Evolutionary conservation across 1,140 invertebrate species (phyloP), one percentile per base, ranked within the genome.

Genomic region (Drosophila pseudoananassae): DNA sequence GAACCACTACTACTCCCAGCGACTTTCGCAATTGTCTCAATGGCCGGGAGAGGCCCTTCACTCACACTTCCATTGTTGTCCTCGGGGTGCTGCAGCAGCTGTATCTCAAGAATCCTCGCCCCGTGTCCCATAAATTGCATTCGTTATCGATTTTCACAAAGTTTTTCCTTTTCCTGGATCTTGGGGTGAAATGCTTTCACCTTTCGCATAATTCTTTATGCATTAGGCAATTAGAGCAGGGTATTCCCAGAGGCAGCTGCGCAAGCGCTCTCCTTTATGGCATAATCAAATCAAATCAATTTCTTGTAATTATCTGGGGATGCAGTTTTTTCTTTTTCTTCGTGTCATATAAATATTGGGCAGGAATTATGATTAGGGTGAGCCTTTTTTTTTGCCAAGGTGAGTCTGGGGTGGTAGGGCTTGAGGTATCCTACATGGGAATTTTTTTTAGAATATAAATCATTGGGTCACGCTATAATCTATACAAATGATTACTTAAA

Each of bases 101-200:
- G 59, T 60, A 52, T 56, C 56, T 64, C 29, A 3, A 65, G 46
- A 50, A 61, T 51, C 40, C 4, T 25, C 1, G 55, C 56, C 54
- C 43, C 55, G 65, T 76, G 80, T 83, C 81, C 54, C 81, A 84
- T 84, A 84, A 84, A 84, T 85, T 84, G 77, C 81, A 74, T 66
- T 76, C 54, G 75, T 50, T 64, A 83, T 74, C 60, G 70, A 75
- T 83, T 78, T 83, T 82, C 54, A 55, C 53, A 76, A 71, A 50
- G 45, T 64, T 66, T 47, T 63, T 49, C 53, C 53, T 53, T 55
- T 20, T 29, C 14, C n/a, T 33, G 60, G 59, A 57, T 56, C 40
- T 45, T 27, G 27, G 61, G 71, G 53, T 46, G 57, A 60, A 75
- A 53, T 51, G 53, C 56, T 63, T 49, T 50, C 23, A 65, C 59